These are phyloP conservation scores for Rallus crepitans DNA, from an alignment of 2,797 vertebrate genomes.

Conservation along the genomic window DNA sequence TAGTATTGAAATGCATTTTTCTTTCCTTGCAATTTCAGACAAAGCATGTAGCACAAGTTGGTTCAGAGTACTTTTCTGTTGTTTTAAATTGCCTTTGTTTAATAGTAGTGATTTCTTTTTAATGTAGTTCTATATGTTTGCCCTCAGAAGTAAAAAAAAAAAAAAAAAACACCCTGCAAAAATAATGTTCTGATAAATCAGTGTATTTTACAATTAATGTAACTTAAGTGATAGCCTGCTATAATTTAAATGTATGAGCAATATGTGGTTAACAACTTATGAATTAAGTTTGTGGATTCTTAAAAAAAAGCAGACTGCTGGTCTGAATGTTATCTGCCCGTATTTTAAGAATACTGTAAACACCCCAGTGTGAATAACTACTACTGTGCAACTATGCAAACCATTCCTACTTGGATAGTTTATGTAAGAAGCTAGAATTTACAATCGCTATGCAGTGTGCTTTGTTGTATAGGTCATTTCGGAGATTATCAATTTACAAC, in stretches of 20 bases:
- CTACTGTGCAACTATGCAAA: conserved; percentile 47
- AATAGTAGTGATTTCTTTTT: not conserved
- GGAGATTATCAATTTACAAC: not conserved
- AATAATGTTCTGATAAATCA: not conserved
- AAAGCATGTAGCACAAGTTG: not conserved
- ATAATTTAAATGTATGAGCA: conserved; percentile 15
- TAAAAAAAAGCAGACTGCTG: not conserved
- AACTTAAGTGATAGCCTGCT: not conserved
- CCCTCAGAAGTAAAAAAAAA: not conserved
- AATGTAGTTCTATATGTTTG: not conserved
- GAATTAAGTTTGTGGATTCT: not conserved
- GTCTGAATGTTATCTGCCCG: not conserved
- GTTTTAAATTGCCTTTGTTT: conserved; percentile 24
- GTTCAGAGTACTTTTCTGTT: not conserved
- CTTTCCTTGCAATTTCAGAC: not conserved
- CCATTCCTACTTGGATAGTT: not conserved
- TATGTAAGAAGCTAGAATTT: not conserved
- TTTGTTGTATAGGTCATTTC: not conserved
- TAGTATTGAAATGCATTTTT: not conserved
- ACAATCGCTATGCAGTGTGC: not conserved
- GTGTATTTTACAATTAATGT: not conserved
- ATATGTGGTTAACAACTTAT: not conserved
- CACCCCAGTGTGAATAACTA: not conserved
- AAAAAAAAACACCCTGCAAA: not conserved
- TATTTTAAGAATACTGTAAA: conserved; percentile 14